Conservation (phyloP, 2,888 invertebrate genomes). For the Apodemia duryi region DNA sequence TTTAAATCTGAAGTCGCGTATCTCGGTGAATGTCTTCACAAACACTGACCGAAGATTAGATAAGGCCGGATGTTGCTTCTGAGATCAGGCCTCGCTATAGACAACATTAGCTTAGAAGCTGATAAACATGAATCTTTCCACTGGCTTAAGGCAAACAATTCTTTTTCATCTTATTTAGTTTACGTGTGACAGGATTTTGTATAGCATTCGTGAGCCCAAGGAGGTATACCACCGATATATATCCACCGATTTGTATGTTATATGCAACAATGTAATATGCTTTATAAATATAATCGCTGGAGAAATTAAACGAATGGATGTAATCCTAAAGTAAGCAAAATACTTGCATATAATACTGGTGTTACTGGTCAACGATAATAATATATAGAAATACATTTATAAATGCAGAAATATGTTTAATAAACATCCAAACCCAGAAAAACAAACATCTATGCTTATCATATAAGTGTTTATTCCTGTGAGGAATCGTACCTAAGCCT, state of each 20-base stretch:
- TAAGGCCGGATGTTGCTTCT: conserved; percentile 67
- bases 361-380: no score
- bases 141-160: conserved; percentile 12
- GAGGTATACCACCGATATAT: background rate
- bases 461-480: no score
- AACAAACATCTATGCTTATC: no score
- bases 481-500: no score
- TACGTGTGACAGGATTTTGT: conserved; percentile 9
- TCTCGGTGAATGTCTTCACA: conserved; percentile 60
- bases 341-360: no score
- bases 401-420: no score
- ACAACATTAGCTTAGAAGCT: conserved; percentile 36
- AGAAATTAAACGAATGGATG: no score
- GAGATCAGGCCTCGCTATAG: conserved; percentile 34
- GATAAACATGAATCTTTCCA: conserved; percentile 29
- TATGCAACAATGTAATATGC: background rate
- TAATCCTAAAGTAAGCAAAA: no score
- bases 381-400: no score
- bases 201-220: background rate
- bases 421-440: no score
- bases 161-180: conserved; percentile 9
- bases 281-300: no score
- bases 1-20: conserved; percentile 39
- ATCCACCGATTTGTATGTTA: background rate
- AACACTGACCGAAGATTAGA: conserved; percentile 77